These are phyloP conservation scores for Crenichthys baileyi DNA, from an alignment of 2,797 vertebrate genomes.

Conservation along the genomic window DNA sequence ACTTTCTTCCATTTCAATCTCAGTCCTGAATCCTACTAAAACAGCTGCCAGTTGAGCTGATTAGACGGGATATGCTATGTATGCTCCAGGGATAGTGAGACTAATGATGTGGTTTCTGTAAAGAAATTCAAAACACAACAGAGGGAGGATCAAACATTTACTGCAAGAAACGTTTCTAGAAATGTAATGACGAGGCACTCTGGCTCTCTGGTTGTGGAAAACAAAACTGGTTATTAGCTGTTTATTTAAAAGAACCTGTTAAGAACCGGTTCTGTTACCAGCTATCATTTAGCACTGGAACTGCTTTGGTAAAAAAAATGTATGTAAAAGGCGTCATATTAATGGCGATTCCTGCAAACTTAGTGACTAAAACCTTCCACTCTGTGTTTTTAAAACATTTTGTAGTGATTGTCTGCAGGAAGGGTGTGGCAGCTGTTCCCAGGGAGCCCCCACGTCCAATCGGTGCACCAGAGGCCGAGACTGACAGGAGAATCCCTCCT, in stretches of 20 bases:
- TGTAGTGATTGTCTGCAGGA: slow-evolving; percentile 17
- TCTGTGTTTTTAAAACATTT: background rate
- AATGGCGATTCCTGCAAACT: background rate
- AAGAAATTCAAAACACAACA: background rate
- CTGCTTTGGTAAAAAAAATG: background rate
- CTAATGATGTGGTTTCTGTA: background rate
- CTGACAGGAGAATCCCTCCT: slow-evolving; percentile 69
- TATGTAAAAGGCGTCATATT: background rate
- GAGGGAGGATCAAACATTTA: background rate
- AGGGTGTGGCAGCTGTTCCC: slow-evolving; percentile 55
- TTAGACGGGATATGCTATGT: background rate
- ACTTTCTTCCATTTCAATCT: background rate
- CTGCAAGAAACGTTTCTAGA: background rate
- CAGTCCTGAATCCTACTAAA: background rate
- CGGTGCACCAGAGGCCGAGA: slow-evolving; percentile 40
- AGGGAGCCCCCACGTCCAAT: slow-evolving; percentile 65
- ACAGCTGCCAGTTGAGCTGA: background rate
- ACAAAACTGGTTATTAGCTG: too few relatives aligned
- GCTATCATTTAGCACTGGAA: background rate
- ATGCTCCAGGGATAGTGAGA: background rate
- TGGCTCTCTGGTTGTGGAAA: background rate
- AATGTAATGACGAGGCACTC: background rate
- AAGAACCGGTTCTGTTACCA: background rate
- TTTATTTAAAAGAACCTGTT: background rate
- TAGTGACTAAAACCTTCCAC: background rate